Conservation (phyloP, 2,888 invertebrate species). For the Cylloceria caligata region DNA sequence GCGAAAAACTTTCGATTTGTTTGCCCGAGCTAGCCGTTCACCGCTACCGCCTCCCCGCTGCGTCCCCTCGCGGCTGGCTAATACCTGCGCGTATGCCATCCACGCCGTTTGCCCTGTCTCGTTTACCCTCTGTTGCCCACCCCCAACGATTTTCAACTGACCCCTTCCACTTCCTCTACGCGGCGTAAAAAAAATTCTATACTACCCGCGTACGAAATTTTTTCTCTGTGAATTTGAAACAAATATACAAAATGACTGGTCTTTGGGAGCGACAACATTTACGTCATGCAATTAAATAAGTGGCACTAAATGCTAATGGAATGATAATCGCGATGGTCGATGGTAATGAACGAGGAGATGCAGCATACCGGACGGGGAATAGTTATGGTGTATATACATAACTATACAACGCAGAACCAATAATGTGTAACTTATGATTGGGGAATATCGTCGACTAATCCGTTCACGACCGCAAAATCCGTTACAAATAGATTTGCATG, state of each 20-base stretch:
- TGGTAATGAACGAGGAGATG: constrained; percentile 46
- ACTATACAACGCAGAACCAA: constrained; percentile 61
- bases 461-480: constrained; percentile 71
- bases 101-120: constrained; percentile 65
- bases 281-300: constrained; percentile 39
- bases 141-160: constrained; percentile 54
- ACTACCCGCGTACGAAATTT: constrained; percentile 25
- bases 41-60: constrained; percentile 35
- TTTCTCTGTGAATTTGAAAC: background rate
- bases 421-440: constrained; percentile 72
- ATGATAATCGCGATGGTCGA: constrained; percentile 58
- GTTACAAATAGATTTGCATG: constrained; percentile 72
- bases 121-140: constrained; percentile 61
- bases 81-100: constrained; percentile 81
- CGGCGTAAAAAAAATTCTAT: too few species aligned
- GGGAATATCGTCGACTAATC: constrained; percentile 71
- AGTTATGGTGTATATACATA: constrained; percentile 29
- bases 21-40: constrained; percentile 68
- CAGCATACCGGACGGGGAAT: constrained; percentile 22
- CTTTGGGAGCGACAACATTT: constrained; percentile 3
- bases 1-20: constrained; percentile 84
- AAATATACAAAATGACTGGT: constrained; percentile 9
- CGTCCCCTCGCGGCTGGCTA: constrained; percentile 73
- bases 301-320: constrained; percentile 49
- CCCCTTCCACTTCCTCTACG: background rate